Percentiles rank a stretch among this genome's conserved stretches.
phyloP scores from a whole-genome alignment of 2,113 vertebrate genomes.

The Chloropsis cyanopogon region DNA sequence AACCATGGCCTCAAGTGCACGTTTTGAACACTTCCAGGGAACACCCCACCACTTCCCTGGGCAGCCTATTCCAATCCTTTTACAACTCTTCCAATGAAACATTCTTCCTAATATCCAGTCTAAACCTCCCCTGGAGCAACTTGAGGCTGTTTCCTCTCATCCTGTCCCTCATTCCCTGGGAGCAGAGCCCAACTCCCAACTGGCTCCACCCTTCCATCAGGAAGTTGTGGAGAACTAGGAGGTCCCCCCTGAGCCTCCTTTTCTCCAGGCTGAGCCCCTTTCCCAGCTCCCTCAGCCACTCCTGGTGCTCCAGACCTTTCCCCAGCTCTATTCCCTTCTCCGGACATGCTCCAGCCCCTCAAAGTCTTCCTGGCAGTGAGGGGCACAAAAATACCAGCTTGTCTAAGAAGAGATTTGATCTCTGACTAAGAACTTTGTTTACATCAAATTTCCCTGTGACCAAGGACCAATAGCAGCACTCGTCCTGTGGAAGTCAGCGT shows the following conservation, averaged over 20 bases:
- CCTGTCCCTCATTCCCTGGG: neutral
- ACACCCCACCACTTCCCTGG: neutral
- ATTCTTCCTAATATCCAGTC: neutral
- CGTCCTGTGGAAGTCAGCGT: accelerated
- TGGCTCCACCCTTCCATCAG: neutral
- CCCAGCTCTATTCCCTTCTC: accelerated
- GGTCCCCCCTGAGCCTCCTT: neutral
- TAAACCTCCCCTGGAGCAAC: neutral
- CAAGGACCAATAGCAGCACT: neutral
- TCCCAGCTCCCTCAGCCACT: neutral
- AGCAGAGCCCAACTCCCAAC: neutral
- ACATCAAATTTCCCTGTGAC: neutral
- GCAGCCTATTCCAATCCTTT: neutral
- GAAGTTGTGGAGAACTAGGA: neutral
- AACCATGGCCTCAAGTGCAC: neutral
- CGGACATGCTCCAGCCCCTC: accelerated
- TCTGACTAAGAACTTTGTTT: neutral
- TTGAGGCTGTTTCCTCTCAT: neutral
- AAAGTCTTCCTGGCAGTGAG: neutral
- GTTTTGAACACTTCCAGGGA: neutral
- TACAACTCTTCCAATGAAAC: neutral
- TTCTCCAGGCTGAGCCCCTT: neutral
- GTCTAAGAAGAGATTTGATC: neutral
- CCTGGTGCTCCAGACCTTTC: neutral
- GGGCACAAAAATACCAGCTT: neutral